Percentiles rank a stretch among this genome's conserved stretches.
These are phyloP conservation scores for Cyclina sinensis DNA, from an alignment of 1,140 invertebrate species.

Conservation along the genomic window DNA sequence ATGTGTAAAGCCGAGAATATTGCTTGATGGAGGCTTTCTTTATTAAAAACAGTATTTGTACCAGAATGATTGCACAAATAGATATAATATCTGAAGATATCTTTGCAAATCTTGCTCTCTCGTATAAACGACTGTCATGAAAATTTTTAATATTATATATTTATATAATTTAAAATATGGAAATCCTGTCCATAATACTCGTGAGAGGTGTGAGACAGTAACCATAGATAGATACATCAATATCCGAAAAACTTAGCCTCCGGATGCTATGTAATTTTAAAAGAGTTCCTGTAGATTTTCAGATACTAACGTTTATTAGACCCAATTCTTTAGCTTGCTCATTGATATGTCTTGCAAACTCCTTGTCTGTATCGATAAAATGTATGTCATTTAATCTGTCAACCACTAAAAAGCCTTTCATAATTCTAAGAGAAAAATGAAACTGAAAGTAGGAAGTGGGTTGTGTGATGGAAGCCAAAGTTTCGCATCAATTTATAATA, in stretches of 20 bases:
- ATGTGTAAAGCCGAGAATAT: too few species aligned
- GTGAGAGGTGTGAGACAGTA: too few species aligned
- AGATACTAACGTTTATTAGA: constrained; percentile 82
- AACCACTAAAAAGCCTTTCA: constrained; percentile 83
- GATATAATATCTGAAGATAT: too few species aligned
- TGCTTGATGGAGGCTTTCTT: too few species aligned
- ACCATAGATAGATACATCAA: background rate
- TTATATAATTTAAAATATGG: background rate
- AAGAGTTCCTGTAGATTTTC: background rate
- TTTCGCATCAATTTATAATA: background rate
- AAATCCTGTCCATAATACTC: background rate
- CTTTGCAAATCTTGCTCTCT: too few species aligned
- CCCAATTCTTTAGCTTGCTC: constrained; percentile 90
- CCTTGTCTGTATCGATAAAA: constrained; percentile 92
- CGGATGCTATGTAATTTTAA: background rate
- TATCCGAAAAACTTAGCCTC: background rate
- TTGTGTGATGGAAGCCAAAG: background rate
- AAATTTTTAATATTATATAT: too few species aligned
- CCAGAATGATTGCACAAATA: too few species aligned
- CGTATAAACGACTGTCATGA: too few species aligned
- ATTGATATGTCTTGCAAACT: constrained; percentile 91
- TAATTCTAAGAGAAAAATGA: constrained; percentile 58
- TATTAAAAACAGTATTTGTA: too few species aligned
- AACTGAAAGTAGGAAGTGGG: constrained; percentile 48
- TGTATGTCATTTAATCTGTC: constrained; percentile 91